phyloP scores from a whole-genome alignment of 1,140 invertebrate species.

The Drosophila bocqueti region DNA sequence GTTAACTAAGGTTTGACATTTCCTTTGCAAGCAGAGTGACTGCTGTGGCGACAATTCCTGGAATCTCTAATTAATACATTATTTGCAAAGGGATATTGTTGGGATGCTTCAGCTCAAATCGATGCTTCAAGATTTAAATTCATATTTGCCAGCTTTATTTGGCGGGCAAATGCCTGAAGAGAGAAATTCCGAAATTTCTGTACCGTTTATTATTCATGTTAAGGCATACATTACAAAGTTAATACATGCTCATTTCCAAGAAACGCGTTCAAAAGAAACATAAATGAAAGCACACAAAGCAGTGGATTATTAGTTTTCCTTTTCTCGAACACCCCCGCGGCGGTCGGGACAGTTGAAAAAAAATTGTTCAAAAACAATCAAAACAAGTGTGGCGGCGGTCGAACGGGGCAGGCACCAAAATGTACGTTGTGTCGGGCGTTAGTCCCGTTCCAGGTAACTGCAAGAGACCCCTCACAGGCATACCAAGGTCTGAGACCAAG shows the following conservation, averaged over 20 bases:
- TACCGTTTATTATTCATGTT: constrained; percentile 10
- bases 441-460: constrained; percentile 18
- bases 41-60: background rate
- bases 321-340: background rate
- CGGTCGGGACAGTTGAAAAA: background rate
- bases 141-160: background rate
- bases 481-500: background rate
- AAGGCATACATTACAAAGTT: constrained; percentile 10
- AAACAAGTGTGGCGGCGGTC: constrained; percentile 3
- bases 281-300: constrained; percentile 23
- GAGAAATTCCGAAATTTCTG: background rate
- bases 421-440: constrained; percentile 11
- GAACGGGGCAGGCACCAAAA: background rate
- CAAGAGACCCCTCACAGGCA: constrained; percentile 1
- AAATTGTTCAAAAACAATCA: constrained; percentile 17
- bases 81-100: background rate
- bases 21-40: background rate
- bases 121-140: background rate
- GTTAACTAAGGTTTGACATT: background rate
- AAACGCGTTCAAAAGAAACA: constrained; percentile 28
- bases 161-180: background rate
- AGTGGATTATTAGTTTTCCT: constrained; percentile 35
- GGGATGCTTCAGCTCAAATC: background rate
- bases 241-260: constrained; percentile 20
- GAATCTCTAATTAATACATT: background rate